Evolutionary conservation across 1,140 invertebrate species (phyloP).

Genomic region (Hypsibius dujardini): DNA sequence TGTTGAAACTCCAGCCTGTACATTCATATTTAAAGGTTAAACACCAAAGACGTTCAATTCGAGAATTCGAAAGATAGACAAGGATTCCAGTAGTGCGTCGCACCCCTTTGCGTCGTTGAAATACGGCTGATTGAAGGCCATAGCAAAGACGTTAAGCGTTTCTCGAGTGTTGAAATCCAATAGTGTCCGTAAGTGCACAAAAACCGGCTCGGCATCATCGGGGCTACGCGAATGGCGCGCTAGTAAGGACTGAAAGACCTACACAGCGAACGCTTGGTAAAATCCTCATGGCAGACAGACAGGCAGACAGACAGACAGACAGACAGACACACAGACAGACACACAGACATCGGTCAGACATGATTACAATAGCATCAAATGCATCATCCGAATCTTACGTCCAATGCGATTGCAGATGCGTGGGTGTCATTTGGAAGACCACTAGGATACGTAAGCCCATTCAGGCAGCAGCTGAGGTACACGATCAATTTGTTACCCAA

Average conservation of each 20-base stretch:
- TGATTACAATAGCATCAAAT: neutral
- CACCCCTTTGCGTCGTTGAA: constrained; percentile 15
- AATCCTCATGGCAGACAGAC: no score
- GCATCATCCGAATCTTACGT: constrained; percentile 1
- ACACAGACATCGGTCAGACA: no score
- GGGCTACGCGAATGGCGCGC: neutral
- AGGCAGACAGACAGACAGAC: no score
- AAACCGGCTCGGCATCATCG: constrained; percentile 27
- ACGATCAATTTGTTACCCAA: constrained; percentile 77
- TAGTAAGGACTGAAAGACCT: constrained; percentile 9
- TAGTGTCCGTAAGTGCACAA: constrained; percentile 44
- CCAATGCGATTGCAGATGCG: neutral
- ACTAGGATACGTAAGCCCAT: constrained; percentile 64
- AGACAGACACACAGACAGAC: no score
- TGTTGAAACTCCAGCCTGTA: constrained; percentile 41
- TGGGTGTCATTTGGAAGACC: neutral
- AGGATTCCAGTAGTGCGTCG: neutral
- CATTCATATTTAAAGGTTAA: constrained; percentile 32
- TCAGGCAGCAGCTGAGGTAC: constrained; percentile 70
- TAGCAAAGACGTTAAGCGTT: constrained; percentile 67
- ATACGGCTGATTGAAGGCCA: constrained; percentile 30
- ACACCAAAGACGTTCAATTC: neutral
- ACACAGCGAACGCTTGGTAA: neutral
- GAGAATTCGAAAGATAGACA: neutral
- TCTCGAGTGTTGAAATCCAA: constrained; percentile 69